Conservation (phyloP, 1,140 invertebrate genomes). For the Tenebrio molitor region DNA sequence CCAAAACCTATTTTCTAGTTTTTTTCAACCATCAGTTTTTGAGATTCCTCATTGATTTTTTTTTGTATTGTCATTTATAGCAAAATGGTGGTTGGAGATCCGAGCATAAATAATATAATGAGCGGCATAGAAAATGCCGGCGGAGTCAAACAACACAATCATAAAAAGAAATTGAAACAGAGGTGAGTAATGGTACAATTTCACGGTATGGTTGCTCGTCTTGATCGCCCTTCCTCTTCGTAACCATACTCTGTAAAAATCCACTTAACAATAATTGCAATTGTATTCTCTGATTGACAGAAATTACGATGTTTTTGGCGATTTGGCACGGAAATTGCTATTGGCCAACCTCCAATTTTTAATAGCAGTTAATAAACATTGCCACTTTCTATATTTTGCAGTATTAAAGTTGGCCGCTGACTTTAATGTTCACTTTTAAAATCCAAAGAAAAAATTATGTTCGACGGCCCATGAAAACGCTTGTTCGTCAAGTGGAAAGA, state of each 20-base stretch:
- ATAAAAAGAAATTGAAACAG: slow-evolving; percentile 84
- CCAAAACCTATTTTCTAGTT: slow-evolving; percentile 1
- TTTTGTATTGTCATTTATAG: slow-evolving; percentile 52
- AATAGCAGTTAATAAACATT: slow-evolving; percentile 42
- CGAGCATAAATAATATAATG: slow-evolving; percentile 85
- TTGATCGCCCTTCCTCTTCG: neutral
- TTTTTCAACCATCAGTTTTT: slow-evolving; percentile 45
- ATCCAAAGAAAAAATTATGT: neutral
- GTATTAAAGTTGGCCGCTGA: slow-evolving; percentile 14
- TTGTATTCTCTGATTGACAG: slow-evolving; percentile 26
- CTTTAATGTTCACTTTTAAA: slow-evolving; percentile 17
- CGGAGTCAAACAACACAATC: slow-evolving; percentile 84
- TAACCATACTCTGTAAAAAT: no score
- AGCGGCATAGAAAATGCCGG: slow-evolving; percentile 86
- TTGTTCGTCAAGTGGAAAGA: neutral
- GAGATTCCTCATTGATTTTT: slow-evolving; percentile 40
- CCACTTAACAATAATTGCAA: neutral
- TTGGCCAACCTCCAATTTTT: slow-evolving; percentile 21
- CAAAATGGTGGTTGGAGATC: slow-evolving; percentile 83
- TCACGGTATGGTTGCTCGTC: neutral
- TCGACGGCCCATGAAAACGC: neutral
- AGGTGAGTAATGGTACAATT: slow-evolving; percentile 70
- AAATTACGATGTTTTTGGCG: slow-evolving; percentile 35
- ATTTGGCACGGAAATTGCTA: slow-evolving; percentile 25
- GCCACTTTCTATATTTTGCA: slow-evolving; percentile 40